Conservation (phyloP, 2,113 vertebrate species). For the Nettapus auritus region DNA sequence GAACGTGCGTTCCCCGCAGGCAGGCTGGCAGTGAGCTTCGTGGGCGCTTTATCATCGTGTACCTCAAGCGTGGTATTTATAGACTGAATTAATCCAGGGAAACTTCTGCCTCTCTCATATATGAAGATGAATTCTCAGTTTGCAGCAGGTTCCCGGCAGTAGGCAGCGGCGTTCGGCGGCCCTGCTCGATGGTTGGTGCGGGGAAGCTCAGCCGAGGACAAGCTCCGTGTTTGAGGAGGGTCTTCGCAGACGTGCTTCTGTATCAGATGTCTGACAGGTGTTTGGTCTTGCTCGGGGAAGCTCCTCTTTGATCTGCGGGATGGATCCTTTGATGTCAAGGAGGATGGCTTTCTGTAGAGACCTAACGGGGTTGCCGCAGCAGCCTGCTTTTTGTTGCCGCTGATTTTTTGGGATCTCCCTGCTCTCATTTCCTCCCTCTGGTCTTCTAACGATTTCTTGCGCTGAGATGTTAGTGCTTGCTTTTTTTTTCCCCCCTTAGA, state of each 20-base stretch:
- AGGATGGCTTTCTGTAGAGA: neutral
- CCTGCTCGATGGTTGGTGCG: neutral
- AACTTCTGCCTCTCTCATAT: neutral
- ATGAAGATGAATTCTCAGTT: neutral
- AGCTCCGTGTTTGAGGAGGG: neutral
- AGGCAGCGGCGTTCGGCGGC: neutral
- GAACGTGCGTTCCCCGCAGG: fast-evolving
- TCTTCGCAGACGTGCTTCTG: neutral
- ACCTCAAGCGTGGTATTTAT: neutral
- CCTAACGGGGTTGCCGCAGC: neutral
- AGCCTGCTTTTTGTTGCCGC: neutral
- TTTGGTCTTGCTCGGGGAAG: neutral
- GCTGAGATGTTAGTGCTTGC: neutral
- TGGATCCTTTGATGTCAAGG: neutral
- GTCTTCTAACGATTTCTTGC: neutral
- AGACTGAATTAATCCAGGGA: neutral
- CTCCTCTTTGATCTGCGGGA: neutral
- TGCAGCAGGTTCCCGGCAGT: neutral
- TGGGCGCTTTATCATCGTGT: fast-evolving
- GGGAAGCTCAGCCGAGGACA: neutral
- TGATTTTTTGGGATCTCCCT: constrained; percentile 32
- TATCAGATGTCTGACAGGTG: neutral
- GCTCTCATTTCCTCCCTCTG: neutral
- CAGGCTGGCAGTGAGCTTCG: neutral
- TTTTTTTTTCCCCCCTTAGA: neutral